Evolutionary conservation across 2,113 vertebrate genomes (phyloP).

Genomic region (Artemisiospiza belli): DNA sequence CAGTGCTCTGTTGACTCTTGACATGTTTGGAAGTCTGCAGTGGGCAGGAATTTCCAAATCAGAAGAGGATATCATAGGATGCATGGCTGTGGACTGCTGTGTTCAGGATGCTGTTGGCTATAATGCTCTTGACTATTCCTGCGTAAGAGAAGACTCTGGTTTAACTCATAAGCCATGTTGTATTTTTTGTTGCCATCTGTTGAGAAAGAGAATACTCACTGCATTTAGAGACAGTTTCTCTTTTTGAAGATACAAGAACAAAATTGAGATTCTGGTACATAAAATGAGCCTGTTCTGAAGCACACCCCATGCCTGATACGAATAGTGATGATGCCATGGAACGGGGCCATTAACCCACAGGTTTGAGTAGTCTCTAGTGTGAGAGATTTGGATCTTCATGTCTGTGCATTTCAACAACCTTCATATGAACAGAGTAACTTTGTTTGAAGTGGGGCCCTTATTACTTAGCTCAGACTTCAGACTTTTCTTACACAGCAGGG

Average conservation of each 20-base stretch:
- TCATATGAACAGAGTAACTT: neutral
- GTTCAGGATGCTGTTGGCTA: neutral
- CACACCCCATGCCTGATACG: neutral
- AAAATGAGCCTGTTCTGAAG: neutral
- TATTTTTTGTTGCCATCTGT: neutral
- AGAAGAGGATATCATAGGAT: neutral
- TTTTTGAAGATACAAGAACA: neutral
- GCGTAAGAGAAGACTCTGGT: neutral
- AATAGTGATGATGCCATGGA: neutral
- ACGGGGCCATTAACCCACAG: neutral
- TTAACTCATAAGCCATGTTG: neutral
- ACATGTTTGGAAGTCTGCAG: neutral
- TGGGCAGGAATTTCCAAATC: neutral
- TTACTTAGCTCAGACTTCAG: neutral
- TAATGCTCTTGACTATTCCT: neutral
- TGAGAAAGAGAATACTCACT: neutral
- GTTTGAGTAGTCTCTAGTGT: neutral
- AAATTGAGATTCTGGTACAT: neutral
- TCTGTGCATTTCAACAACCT: neutral
- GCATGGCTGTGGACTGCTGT: neutral
- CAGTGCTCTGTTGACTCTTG: neutral
- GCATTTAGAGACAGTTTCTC: neutral
- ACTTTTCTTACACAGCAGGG: neutral
- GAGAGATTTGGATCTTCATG: neutral
- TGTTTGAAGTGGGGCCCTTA: neutral